Evolutionary conservation across 2,888 invertebrate genomes (phyloP), one percentile per base, ranked within the genome.

Genomic region (Apotomis capreana): DNA sequence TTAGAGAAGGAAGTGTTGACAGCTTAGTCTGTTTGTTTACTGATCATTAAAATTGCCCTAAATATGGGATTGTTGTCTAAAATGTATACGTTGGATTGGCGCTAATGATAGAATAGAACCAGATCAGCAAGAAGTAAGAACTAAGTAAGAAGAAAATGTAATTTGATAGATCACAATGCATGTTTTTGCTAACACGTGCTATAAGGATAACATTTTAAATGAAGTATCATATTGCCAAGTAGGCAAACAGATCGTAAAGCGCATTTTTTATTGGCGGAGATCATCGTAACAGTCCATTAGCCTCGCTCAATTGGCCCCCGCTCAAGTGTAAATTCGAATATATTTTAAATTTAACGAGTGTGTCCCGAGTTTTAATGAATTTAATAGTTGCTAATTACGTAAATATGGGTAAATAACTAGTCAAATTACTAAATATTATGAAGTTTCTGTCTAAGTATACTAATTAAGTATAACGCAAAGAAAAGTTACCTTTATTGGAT

Each of bases 191-290:
- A 26, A 26, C 2, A 26, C 26, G 26, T 26, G 26, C 26, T 26
- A 26, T 26, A 26, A 26, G 26, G 2, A 26, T 26, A 36, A n/a
- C 8, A 51, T 26, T 51, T 3, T 13, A n/a, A 26, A 46, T 55
- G 40, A 55, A 65, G 55, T 65, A 55, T 65, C 55, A 15, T 44
- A 55, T 55, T 65, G 40, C 64, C 26, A 26, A 65, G 52, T 55
- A 40, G 40, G 40, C 12, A 63, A 69, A 69, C 69, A 63, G 57
- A 61, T 62, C 69, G 69, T 69, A 69, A 69, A 62, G 5, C 36
- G n/a, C 36, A 51, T 15, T 69, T 62, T 63, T 69, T 58, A 69
- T 63, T 51, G 63, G 10, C 3, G 8, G 15, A 40, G 8, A 40
- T 58, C 40, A 69, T 62, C 46, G 57, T 57, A 10, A 58, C 69